Conservation (phyloP, 2,888 invertebrate species). For the Cyclophora punctaria region DNA sequence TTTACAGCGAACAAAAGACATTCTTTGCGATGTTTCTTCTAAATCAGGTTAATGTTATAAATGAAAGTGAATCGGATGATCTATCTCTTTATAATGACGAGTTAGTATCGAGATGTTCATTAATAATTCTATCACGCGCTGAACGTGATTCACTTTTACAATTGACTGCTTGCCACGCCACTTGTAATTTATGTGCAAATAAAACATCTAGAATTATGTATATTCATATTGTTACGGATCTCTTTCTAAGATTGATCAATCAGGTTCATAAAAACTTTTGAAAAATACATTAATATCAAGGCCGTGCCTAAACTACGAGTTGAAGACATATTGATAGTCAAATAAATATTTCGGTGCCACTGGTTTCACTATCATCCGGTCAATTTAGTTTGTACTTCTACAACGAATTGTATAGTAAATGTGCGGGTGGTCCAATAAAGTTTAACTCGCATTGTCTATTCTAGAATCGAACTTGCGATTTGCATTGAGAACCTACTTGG, state of each 20-base stretch:
- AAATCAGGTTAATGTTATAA: conserved; percentile 2
- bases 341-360: conserved; percentile 5
- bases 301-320: too few relatives aligned
- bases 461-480: conserved; percentile 72
- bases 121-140: conserved; percentile 40
- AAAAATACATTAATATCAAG: too few relatives aligned
- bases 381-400: too few relatives aligned
- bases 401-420: conserved; percentile 26
- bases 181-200: conserved; percentile 18
- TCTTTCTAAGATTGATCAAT: conserved; percentile 11
- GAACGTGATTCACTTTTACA: conserved; percentile 24
- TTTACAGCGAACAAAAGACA: too few relatives aligned
- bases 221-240: conserved; percentile 1
- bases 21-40: background rate
- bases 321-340: background rate
- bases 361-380: too few relatives aligned
- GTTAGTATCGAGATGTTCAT: conserved; percentile 23
- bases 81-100: conserved; percentile 24
- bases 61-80: conserved; percentile 16
- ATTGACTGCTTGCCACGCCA: conserved; percentile 18
- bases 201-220: conserved; percentile 8
- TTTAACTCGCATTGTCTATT: conserved; percentile 68
- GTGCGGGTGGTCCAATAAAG: conserved; percentile 71
- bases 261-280: too few relatives aligned
- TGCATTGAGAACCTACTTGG: conserved; percentile 67